Percentiles rank a stretch among this genome's conserved stretches.
phyloP scores from a whole-genome alignment of 2,113 vertebrate species.

The Phoxinus phoxinus region DNA sequence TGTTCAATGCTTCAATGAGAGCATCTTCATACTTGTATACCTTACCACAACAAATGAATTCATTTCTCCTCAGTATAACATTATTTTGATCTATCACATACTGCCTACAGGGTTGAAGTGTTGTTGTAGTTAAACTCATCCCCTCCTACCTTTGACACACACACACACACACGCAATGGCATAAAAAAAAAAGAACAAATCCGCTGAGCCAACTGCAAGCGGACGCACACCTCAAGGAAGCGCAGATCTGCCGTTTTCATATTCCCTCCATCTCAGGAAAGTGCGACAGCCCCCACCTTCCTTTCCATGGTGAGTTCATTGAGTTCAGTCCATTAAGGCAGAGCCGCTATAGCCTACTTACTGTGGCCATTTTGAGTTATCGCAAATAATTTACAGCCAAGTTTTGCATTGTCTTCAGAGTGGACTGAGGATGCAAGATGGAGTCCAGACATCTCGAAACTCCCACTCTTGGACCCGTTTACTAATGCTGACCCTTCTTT shows the following conservation, averaged over 20 bases:
- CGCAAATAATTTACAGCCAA: slow-evolving; percentile 27
- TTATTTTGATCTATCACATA: slow-evolving; percentile 22
- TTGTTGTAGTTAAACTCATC: slow-evolving; percentile 2
- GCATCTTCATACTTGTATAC: background rate
- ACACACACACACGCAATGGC: no score
- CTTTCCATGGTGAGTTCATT: slow-evolving; percentile 35
- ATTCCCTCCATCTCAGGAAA: slow-evolving; percentile 33
- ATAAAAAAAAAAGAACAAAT: slow-evolving; percentile 2
- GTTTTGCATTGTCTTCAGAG: background rate
- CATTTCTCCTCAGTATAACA: background rate
- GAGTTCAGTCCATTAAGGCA: slow-evolving; percentile 38
- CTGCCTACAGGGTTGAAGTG: background rate
- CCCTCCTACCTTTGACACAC: background rate
- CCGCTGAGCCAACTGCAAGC: slow-evolving; percentile 16
- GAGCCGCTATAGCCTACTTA: slow-evolving; percentile 33
- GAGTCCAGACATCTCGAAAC: slow-evolving; percentile 12
- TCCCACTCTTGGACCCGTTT: slow-evolving; percentile 23
- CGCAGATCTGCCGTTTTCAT: slow-evolving; percentile 7
- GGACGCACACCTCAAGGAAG: slow-evolving; percentile 23
- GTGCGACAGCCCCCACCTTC: slow-evolving; percentile 39
- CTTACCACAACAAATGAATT: background rate
- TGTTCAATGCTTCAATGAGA: background rate
- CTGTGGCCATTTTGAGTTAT: slow-evolving; percentile 44
- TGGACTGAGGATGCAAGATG: slow-evolving; percentile 10
- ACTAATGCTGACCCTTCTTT: slow-evolving; percentile 3